Conservation (phyloP, 1,140 invertebrate species). For the Hyposmocoma kahamanoa region DNA sequence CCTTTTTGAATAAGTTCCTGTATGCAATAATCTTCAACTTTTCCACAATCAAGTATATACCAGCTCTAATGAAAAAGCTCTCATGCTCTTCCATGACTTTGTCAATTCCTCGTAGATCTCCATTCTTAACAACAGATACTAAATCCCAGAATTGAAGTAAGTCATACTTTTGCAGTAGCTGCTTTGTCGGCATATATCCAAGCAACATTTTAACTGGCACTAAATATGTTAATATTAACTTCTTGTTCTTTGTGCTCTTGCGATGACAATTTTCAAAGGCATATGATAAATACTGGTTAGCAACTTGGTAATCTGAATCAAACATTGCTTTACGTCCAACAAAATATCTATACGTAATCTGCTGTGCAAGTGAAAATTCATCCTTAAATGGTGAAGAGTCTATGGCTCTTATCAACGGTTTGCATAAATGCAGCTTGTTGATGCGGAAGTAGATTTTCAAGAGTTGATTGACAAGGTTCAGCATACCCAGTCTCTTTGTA, state of each 20-base stretch:
- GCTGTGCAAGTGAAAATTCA: conserved; percentile 88
- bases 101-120: conserved; percentile 90
- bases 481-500: conserved; percentile 96
- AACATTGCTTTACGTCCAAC: conserved; percentile 98
- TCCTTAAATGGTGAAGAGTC: conserved; percentile 93
- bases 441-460: conserved; percentile 98
- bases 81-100: conserved; percentile 90
- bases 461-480: conserved; percentile 96
- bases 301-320: conserved; percentile 95
- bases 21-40: conserved; percentile 97
- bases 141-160: conserved; percentile 93
- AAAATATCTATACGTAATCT: conserved; percentile 97
- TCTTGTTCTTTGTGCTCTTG: conserved; percentile 90
- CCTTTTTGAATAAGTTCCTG: conserved; percentile 97
- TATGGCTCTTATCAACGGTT: conserved; percentile 96
- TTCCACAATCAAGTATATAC: conserved; percentile 97
- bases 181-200: conserved; percentile 90
- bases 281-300: conserved; percentile 93
- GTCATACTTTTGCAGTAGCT: conserved; percentile 91
- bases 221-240: conserved; percentile 95
- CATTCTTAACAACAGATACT: conserved; percentile 89
- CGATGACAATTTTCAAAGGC: conserved; percentile 94
- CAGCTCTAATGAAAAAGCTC: conserved; percentile 94
- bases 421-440: conserved; percentile 97
- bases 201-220: conserved; percentile 98